Evolutionary conservation across 2,113 vertebrate species (phyloP), one percentile per base, ranked within the genome.

Genomic region (Notechis scutatus): DNA sequence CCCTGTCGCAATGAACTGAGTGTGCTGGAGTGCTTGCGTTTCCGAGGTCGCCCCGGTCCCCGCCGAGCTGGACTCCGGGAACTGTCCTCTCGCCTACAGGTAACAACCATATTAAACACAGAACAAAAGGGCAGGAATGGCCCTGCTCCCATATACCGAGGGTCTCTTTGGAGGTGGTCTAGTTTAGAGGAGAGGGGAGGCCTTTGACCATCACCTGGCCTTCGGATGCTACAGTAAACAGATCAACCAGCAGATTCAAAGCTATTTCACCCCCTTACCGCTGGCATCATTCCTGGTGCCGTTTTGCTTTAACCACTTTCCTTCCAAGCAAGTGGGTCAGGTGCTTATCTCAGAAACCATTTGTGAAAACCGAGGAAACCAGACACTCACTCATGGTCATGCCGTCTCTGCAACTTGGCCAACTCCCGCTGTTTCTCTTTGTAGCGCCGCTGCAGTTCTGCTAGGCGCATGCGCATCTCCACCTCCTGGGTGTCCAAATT

Each of bases 361-460:
- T 1, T 23, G 8, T 7, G 64, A 45, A 55, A 10, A 29, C 8
- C 21, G n/a, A 9, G 45, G 21, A 29, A 56, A 50, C 14, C 18
- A 86, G 61, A 89, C 21, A 94, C 98, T 85, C 97, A 99, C 99
- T 99, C 98, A 18, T 98, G 98, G 95, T 99, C 99, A 0, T 98
- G 98, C 90, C 98, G 98, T 95, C 98, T 97, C 94, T 99, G 99
- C 94, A 99, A 98, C 94, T 99, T 99, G 87, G 97, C 98, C 93
- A 99, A 97, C 96, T 99, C 99, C 88, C 98, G 98, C 96, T 99
- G 99, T 95, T 99, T 99, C 97, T 99, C 99, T 97, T 99, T 99
- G 97, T 99, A 99, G 92, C 98, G 97, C 29, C 98, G 97, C 96
- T 99, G 99, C 56, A 99, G 97, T 94, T 99, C 99, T 0, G 98